A percentile compares a stretch with the other conserved stretches of the same genome.
These are phyloP conservation scores for Erpobdella octoculata DNA, from an alignment of 2,888 invertebrate species.

Conservation along the genomic window DNA sequence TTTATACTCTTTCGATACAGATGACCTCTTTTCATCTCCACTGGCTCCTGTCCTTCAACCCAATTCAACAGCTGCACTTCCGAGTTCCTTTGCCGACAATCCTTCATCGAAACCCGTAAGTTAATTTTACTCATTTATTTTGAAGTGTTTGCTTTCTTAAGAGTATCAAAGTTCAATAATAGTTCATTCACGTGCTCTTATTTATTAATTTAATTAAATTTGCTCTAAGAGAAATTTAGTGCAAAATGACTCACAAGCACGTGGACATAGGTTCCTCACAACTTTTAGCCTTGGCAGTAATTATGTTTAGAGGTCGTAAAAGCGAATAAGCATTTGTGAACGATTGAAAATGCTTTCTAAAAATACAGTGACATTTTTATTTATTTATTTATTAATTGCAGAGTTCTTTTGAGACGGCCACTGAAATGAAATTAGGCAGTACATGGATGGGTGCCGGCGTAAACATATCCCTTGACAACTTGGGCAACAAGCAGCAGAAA, in stretches of 20 bases:
- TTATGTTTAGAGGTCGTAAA: no score
- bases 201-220: background rate
- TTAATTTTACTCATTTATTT: background rate
- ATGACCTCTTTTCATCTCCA: background rate
- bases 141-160: background rate
- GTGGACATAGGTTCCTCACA: background rate
- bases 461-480: conserved; percentile 81
- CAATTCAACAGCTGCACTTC: background rate
- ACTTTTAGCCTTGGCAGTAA: background rate
- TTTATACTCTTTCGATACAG: no score
- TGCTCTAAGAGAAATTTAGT: background rate
- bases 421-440: conserved; percentile 17
- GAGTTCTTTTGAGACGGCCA: background rate
- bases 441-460: conserved; percentile 57
- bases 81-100: background rate
- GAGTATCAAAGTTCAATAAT: background rate
- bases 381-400: no score
- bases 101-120: background rate
- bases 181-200: no score
- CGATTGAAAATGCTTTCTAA: no score
- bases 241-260: background rate
- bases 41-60: background rate
- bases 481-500: conserved; percentile 53
- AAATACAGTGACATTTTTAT: no score
- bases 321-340: no score